These are phyloP conservation scores for Plectus sambesii DNA, from an alignment of 1,140 invertebrate species.

Conservation along the genomic window DNA sequence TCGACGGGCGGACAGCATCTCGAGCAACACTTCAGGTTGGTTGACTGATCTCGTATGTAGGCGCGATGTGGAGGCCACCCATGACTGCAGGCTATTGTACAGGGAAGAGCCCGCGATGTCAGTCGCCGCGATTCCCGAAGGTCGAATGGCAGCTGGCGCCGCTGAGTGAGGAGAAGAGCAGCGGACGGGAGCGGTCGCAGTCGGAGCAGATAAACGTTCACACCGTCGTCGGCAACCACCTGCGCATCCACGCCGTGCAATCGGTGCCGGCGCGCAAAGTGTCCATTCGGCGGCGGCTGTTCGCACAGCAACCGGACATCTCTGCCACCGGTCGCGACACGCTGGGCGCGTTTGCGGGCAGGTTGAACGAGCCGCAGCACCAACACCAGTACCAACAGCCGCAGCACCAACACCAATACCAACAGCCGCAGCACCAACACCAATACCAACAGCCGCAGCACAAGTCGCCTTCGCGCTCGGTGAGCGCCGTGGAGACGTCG, in stretches of 20 bases:
- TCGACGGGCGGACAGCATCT: slow-evolving; percentile 12
- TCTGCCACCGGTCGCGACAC: slow-evolving; percentile 2
- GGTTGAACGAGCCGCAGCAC: slow-evolving; percentile 4
- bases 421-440: too few relatives aligned
- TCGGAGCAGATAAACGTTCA: slow-evolving; percentile 8
- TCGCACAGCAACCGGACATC: not conserved
- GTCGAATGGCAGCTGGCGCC: slow-evolving; percentile 5
- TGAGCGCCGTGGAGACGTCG: slow-evolving; percentile 3
- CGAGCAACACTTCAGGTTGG: slow-evolving; percentile 15
- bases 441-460: not conserved
- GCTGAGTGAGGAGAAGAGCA: slow-evolving; percentile 10
- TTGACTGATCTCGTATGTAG: slow-evolving; percentile 9
- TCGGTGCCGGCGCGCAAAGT: not conserved
- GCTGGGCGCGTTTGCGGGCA: not conserved
- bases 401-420: slow-evolving; percentile 3
- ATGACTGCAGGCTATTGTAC: too few relatives aligned
- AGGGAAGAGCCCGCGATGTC: slow-evolving; percentile 1
- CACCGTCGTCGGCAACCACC: not conserved
- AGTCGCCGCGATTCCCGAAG: slow-evolving; percentile 7
- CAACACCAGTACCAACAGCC: slow-evolving; percentile 1
- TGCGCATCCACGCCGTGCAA: not conserved
- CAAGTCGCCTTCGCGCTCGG: slow-evolving; percentile 2
- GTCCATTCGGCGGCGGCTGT: not conserved
- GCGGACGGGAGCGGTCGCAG: slow-evolving; percentile 5
- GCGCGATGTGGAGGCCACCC: too few relatives aligned